Conservation (phyloP, 1,140 invertebrate genomes). For the Musca domestica region DNA sequence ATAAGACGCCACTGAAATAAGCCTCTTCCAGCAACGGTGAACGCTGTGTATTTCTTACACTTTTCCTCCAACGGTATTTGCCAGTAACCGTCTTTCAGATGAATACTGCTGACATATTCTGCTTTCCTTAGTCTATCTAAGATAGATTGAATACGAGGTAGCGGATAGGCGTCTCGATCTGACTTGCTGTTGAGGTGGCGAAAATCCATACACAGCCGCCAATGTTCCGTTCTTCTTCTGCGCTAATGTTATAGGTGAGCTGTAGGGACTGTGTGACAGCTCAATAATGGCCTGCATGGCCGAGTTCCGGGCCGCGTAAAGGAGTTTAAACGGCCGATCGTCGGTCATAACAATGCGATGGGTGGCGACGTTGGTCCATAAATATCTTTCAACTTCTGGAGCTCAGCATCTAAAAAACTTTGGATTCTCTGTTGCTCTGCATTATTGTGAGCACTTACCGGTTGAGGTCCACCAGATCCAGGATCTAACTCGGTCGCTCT, state of each 20-base stretch:
- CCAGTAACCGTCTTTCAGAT: constrained; percentile 44
- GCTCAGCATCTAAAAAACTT: no score
- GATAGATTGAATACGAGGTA: constrained; percentile 54
- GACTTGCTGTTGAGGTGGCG: constrained; percentile 43
- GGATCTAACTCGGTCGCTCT: not conserved
- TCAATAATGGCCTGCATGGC: constrained; percentile 9
- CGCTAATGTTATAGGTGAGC: not conserved
- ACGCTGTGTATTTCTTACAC: no score
- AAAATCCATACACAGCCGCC: constrained; percentile 49
- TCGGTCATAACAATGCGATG: not conserved
- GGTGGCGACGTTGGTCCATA: not conserved
- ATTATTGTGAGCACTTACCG: not conserved
- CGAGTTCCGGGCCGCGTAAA: not conserved
- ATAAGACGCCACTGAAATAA: constrained; percentile 42
- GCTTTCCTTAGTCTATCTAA: constrained; percentile 40
- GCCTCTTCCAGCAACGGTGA: no score
- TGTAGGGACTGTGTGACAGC: not conserved
- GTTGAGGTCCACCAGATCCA: not conserved
- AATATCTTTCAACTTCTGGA: not conserved
- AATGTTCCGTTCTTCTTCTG: constrained; percentile 24
- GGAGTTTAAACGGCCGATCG: not conserved
- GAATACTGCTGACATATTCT: constrained; percentile 47
- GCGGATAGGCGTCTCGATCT: constrained; percentile 47
- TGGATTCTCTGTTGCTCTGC: not conserved
- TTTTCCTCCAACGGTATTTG: constrained; percentile 42